A percentile compares a stretch with the other conserved stretches of the same genome.
Evolutionary conservation across 2,888 invertebrate species (phyloP).

Genomic region (Cryptocheilus praepositus): DNA sequence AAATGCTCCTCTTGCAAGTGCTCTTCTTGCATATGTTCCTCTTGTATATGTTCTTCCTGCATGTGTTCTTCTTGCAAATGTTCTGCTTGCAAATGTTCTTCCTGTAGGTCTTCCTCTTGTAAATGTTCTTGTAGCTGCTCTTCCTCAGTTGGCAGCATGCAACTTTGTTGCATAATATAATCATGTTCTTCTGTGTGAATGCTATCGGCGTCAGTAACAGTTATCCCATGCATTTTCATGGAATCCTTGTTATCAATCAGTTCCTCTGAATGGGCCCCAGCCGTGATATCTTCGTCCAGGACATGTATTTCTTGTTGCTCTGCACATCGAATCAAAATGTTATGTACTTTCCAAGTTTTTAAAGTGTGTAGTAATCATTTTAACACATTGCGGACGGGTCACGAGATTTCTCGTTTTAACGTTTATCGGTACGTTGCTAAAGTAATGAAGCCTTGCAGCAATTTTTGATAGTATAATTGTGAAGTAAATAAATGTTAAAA

Average conservation of each 20-base stretch:
- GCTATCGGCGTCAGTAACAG: conserved; percentile 32
- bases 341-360: not conserved
- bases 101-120: too few species aligned
- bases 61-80: too few species aligned
- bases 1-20: too few species aligned
- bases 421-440: too few species aligned
- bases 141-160: conserved; percentile 41
- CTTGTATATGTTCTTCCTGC: conserved; percentile 34
- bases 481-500: too few species aligned
- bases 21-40: too few species aligned
- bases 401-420: too few species aligned
- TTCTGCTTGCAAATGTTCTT: conserved; percentile 28
- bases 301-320: not conserved
- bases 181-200: conserved; percentile 61
- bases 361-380: not conserved
- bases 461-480: too few species aligned
- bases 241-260: conserved; percentile 27
- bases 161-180: conserved; percentile 61
- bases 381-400: too few species aligned
- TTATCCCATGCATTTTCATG: conserved; percentile 29
- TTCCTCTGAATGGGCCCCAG: conserved; percentile 15
- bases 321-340: too few species aligned
- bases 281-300: conserved; percentile 18
- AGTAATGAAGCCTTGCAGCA: too few species aligned
- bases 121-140: conserved; percentile 35